Base-by-base conservation (phyloP, 2,888 invertebrate genomes). In the Drosophila nr. perissopoda region DNA sequence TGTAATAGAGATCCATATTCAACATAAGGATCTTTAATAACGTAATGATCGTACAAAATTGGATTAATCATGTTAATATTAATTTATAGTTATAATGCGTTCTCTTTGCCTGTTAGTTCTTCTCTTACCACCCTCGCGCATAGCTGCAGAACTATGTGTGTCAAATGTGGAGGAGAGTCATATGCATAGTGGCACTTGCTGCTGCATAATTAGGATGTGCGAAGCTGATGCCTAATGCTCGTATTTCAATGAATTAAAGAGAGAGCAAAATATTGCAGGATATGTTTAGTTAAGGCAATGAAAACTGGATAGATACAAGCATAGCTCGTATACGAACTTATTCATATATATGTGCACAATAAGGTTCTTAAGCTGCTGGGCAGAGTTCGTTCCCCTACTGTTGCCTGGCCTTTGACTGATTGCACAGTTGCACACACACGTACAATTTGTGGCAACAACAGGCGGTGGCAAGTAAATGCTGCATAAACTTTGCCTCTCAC, bases 401-500 rank as follows among this genome's bases (percentile, higher is more conserved):
- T 5, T 13, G 33, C 36, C 29, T 36, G 59, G 56, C 25, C 38
- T n/a, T 16, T 70, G 81, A 71, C 75, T 86, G 74, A 79, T 79
- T 89, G 72, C 65, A 54, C 68, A 86, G 70, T 70, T 67, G 67
- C 38, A 31, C 11, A 25, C 69, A 53, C 16, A 21, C 29, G 46
- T 21, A 53, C 54, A 58, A 36, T 63, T 42, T 63, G 53, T 68
- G 49, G 74, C 74, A 68, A 51, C 52, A 63, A 68, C 66, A 70
- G 49, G 46, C 70, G 79, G 49, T 46, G 53, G 67, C 54, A 71
- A 62, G 73, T 70, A 71, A 70, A 68, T 58, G 83, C 67, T 80
- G 80, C 71, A 70, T 72, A 67, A 79, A 82, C 72, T 77, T 83
- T 77, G 52, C 33, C 56, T 52, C 63, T 58, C 58, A 76, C 68